phyloP scores from a whole-genome alignment of 2,797 vertebrate species.

The Mionectes olivaceus region DNA sequence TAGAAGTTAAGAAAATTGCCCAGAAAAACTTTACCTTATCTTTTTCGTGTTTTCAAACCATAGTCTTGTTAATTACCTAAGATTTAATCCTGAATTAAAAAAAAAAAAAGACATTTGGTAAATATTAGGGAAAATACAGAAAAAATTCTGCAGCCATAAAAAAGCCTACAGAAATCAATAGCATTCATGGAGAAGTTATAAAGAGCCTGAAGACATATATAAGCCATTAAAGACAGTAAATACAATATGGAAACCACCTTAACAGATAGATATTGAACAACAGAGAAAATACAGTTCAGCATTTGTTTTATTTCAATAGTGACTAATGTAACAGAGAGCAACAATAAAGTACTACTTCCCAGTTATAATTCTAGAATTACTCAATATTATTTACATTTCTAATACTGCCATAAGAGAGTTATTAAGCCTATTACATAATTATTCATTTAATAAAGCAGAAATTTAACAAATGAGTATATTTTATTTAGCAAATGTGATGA shows the following conservation, averaged over 20 bases:
- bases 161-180: neutral
- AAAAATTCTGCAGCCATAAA: neutral
- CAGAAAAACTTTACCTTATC: neutral
- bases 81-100: neutral
- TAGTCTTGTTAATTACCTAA: neutral
- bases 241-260: neutral
- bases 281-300: neutral
- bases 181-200: neutral
- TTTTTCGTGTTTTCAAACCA: neutral
- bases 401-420: neutral
- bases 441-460: neutral
- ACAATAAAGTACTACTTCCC: neutral
- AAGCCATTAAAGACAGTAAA: neutral
- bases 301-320: neutral
- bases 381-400: neutral
- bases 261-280: neutral
- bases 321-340: neutral
- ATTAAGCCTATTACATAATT: neutral
- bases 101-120: neutral
- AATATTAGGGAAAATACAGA: neutral
- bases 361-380: neutral
- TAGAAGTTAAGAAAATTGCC: neutral
- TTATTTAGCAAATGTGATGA: neutral
- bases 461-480: neutral
- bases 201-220: neutral